Evolutionary conservation across 2,113 vertebrate species (phyloP).

Genomic region (Bubo scandiacus): DNA sequence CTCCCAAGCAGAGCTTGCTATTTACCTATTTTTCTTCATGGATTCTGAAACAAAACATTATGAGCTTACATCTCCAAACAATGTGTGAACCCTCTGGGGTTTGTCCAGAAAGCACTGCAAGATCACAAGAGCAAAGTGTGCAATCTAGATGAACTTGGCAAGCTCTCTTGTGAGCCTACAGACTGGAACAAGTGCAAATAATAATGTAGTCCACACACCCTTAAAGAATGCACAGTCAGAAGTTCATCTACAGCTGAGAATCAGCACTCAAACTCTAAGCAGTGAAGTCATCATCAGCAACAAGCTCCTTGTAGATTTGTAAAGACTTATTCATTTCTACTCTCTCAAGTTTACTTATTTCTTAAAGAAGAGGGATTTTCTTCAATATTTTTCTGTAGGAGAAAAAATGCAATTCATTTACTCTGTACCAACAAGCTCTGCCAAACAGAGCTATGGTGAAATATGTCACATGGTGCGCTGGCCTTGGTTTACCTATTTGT

Average conservation of each 20-base stretch:
- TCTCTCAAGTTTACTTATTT: background rate
- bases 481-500: background rate
- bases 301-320: background rate
- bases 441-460: background rate
- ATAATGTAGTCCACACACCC: background rate
- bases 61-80: slow-evolving; percentile 5
- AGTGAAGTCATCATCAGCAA: background rate
- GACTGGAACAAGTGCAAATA: background rate
- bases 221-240: background rate
- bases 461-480: too few relatives aligned
- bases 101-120: background rate
- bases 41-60: background rate
- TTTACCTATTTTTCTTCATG: background rate
- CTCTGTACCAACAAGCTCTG: background rate
- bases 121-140: background rate
- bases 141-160: background rate
- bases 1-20: slow-evolving; percentile 7
- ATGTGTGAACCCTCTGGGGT: background rate
- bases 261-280: background rate
- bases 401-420: background rate
- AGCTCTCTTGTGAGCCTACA: background rate
- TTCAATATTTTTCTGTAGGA: background rate
- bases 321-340: background rate
- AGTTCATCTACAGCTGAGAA: background rate
- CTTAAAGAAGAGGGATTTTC: background rate